These are phyloP conservation scores for Colinus virginianus DNA, from an alignment of 2,113 vertebrate genomes.

Conservation along the genomic window DNA sequence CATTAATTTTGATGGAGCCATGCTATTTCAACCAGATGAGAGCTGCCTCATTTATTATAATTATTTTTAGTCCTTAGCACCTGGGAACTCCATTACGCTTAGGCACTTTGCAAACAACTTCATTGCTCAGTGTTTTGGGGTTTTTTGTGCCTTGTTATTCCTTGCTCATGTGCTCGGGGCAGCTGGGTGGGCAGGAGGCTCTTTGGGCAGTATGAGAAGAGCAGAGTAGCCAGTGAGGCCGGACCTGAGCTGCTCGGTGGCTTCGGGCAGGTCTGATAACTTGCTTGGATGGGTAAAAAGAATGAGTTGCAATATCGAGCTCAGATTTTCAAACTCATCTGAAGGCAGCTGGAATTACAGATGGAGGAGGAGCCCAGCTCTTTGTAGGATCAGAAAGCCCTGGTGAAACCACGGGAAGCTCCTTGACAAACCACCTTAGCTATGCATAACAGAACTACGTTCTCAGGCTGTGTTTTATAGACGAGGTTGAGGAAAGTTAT, in stretches of 20 bases:
- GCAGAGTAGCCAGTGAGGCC: neutral
- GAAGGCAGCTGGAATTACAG: neutral
- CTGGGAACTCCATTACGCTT: neutral
- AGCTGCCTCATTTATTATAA: neutral
- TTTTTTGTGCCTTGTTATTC: neutral
- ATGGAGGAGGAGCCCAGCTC: neutral
- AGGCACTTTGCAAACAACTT: neutral
- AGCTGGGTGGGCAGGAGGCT: neutral
- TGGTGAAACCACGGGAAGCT: fast-evolving
- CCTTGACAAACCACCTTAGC: neutral
- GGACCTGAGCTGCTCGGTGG: fast-evolving
- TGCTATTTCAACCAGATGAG: neutral
- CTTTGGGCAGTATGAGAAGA: neutral
- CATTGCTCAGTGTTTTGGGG: neutral
- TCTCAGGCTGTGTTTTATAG: neutral
- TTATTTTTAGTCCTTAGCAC: neutral
- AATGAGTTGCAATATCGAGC: fast-evolving
- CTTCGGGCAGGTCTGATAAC: neutral
- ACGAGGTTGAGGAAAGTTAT: neutral
- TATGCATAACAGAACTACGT: neutral
- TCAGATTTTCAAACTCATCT: neutral
- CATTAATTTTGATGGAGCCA: constrained; percentile 9
- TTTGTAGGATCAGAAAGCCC: neutral
- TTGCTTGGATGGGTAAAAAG: neutral
- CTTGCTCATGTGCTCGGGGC: neutral